Evolutionary conservation across 2,888 invertebrate genomes (phyloP).

Genomic region (Drosophila nr. perissopoda): DNA sequence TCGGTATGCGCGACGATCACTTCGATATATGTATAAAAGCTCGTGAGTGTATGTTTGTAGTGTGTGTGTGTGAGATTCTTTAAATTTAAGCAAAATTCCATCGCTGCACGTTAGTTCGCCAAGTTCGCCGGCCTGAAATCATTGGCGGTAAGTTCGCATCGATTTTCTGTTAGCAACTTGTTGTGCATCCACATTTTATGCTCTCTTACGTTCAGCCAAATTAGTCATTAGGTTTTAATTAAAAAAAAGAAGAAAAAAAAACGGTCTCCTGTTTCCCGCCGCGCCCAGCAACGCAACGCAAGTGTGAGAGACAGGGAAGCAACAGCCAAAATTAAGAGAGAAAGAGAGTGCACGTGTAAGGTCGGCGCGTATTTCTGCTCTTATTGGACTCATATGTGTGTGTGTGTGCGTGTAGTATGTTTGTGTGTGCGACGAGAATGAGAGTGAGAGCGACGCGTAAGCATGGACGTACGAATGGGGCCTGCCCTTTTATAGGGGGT

Average conservation of each 20-base stretch:
- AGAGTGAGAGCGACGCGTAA: conserved; percentile 38
- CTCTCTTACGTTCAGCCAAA: conserved; percentile 40
- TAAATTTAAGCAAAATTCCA: conserved; percentile 65
- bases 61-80: conserved; percentile 52
- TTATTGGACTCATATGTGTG: conserved; percentile 1
- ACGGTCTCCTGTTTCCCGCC: conserved; percentile 72
- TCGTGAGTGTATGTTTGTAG: conserved; percentile 8
- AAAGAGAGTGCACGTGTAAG: conserved; percentile 64
- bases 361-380: conserved; percentile 18
- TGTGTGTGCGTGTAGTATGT: conserved; percentile 14
- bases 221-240: conserved; percentile 74
- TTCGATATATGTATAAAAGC: conserved; percentile 31
- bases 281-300: conserved; percentile 60
- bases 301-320: conserved; percentile 57
- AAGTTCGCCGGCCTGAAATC: conserved; percentile 54
- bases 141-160: conserved; percentile 64
- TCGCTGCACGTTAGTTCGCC: conserved; percentile 23
- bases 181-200: conserved; percentile 36
- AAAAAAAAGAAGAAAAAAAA: conserved; percentile 57
- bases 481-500: conserved; percentile 43
- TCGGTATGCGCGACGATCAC: conserved; percentile 46
- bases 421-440: conserved; percentile 21
- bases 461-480: conserved; percentile 41
- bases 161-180: conserved; percentile 57
- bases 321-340: conserved; percentile 66